Conservation (phyloP, 1,140 invertebrate species). For the Hesperophylax magnus region DNA sequence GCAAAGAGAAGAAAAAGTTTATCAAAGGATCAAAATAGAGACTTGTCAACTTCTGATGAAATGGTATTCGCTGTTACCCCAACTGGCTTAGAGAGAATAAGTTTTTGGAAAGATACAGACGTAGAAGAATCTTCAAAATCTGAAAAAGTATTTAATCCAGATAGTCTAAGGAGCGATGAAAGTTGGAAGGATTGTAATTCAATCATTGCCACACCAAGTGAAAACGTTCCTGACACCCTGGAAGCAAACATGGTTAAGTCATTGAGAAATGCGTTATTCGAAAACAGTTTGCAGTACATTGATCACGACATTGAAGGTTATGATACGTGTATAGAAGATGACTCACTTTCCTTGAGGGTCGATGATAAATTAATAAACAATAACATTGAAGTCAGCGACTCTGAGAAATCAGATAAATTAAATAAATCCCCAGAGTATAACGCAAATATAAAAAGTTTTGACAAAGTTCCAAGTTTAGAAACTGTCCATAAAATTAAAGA, state of each 20-base stretch:
- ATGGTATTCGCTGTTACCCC: conserved; percentile 70
- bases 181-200: conserved; percentile 64
- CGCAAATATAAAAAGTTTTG: too few species aligned
- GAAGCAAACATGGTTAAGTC: conserved; percentile 46
- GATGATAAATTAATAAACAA: conserved; percentile 66
- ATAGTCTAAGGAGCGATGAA: conserved; percentile 65
- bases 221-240: conserved; percentile 21
- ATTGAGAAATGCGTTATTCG: conserved; percentile 43
- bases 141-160: conserved; percentile 58
- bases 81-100: conserved; percentile 68
- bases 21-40: conserved; percentile 68
- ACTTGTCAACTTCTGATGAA: conserved; percentile 70
- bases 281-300: conserved; percentile 60
- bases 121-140: conserved; percentile 48
- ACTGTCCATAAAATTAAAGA: too few species aligned
- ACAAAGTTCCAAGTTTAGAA: too few species aligned
- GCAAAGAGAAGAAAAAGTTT: conserved; percentile 58
- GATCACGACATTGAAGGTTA: conserved; percentile 70
- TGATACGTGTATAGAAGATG: conserved; percentile 69
- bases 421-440: too few species aligned
- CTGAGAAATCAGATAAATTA: conserved; percentile 6
- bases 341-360: conserved; percentile 65
- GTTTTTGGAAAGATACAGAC: conserved; percentile 64
- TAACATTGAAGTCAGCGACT: conserved; percentile 50
- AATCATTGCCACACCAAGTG: conserved; percentile 43